These are phyloP conservation scores for Drosophila azteca DNA, from an alignment of 1,140 invertebrate genomes.

Conservation along the genomic window DNA sequence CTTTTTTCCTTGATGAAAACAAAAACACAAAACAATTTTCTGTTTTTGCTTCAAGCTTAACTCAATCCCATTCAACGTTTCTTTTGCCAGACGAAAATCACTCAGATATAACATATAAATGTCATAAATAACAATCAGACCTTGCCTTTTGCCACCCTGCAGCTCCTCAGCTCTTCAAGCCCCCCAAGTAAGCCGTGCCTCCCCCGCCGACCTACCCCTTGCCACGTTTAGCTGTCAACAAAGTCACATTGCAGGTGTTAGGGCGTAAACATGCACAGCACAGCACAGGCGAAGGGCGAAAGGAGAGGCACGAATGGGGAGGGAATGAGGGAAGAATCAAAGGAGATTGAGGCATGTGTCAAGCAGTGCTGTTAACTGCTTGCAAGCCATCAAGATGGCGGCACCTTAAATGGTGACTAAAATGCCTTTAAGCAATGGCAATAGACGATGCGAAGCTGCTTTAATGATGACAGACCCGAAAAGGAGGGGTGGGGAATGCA, in stretches of 20 bases:
- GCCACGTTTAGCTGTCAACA: conserved; percentile 49
- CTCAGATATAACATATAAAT: conserved; percentile 19
- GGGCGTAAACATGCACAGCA: conserved; percentile 50
- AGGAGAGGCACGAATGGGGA: not conserved
- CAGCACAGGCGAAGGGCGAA: not conserved
- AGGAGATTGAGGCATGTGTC: conserved; percentile 8
- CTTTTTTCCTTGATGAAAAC: no score
- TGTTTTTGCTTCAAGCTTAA: no score
- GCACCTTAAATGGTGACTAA: conserved; percentile 31
- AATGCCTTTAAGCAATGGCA: conserved; percentile 59
- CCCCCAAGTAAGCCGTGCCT: not conserved
- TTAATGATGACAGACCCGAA: conserved; percentile 41
- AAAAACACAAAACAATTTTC: no score
- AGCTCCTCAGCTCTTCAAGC: no score
- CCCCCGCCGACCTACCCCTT: not conserved
- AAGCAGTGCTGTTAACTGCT: conserved; percentile 30
- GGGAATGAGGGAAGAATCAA: conserved; percentile 4
- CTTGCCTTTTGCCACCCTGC: conserved; percentile 1
- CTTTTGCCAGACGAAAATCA: conserved; percentile 6
- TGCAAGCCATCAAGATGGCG: conserved; percentile 24
- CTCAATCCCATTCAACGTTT: no score
- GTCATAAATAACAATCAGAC: conserved; percentile 29
- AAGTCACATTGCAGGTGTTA: conserved; percentile 56
- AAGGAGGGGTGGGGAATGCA: not conserved
- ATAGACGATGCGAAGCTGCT: conserved; percentile 31